Base-by-base conservation (phyloP, 2,797 vertebrate genomes). In the Lindbergichthys nudifrons region DNA sequence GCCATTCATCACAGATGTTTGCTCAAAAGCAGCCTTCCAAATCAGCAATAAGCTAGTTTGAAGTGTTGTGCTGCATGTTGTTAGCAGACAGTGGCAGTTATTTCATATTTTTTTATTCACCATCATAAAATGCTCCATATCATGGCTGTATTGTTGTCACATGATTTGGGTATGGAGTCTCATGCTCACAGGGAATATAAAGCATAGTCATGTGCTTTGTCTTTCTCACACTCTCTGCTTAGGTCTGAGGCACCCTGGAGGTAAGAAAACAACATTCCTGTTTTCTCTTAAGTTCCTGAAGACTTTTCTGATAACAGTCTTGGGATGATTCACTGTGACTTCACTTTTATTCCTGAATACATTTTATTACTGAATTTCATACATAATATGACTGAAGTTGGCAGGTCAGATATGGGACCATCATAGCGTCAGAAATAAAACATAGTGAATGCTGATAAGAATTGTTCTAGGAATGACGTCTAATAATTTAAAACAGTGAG, bases 171-270 rank as follows among this genome's bases (percentile, higher is more conserved):
- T 75, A 75, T 82, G 59, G 56, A 57, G 26, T 66, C 26, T 87
- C 46, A 50, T 65, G 62, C 32, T 77, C 56, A 32, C 3, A 18
- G 7, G 26, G 75, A 75, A 80, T 82, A 39, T 79, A 56, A 85
- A 81, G 57, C 67, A 64, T 58, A 10, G 41, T 90, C 86, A 89
- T 92, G 87, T 80, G 82, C 75, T 91, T 88, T 87, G 56, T 84
- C 53, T 88, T 82, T 82, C 72, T 83, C 62, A 1, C 68, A 15
- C 65, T 82, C 68, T 69, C 77, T 77, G 3, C 59, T 42, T 74
- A 92, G 92, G 84, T 83, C 53, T 62, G 60, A 72, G 43, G 30
- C 81, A 88, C 54, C 85, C 91, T 67, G 93, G 92, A 91, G 94
- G 93, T 95, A 93, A 91, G 84, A 86, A 57, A 85, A 83, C 87